Evolutionary conservation across 2,113 vertebrate genomes (phyloP), one percentile per base, ranked within the genome.

Genomic region (Heterotis niloticus): DNA sequence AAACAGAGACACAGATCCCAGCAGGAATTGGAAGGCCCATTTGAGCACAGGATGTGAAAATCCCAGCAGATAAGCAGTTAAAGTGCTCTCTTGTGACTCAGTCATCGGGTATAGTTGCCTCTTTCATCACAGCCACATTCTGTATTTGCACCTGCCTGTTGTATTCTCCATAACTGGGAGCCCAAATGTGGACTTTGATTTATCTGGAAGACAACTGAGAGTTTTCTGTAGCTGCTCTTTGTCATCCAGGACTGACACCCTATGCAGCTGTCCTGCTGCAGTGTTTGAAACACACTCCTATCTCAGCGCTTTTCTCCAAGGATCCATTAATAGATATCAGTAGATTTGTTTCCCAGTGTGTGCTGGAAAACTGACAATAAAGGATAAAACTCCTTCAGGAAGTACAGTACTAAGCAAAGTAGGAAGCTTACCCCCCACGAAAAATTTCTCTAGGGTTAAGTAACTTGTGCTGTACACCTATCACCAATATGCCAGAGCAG

Each of bases 391-490:
- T 11, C 34, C 69, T 54, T 54, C 4, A 72, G 34, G 34, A 44
- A 44, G 7, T 7, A 72, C 54, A n/a, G n/a, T 52, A 23, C 44
- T 54, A 72, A 72, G 23, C 51, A 72, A 72, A n/a, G 23, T 23
- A 52, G 69, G 54, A 54, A 11, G 69, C 69, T 5, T 34, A 23
- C 44, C 24, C 34, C n/a, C 44, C 52, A 52, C 14, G 51, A n/a
- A n/a, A 72, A 72, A 23, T 72, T 12, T 72, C 69, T 54, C 69
- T 20, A 23, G 69, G 23, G 34, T 72, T 17, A 72, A 72, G 52
- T 23, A 51, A 20, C 69, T 23, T 51, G 24, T 14, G 54, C 23
- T 20, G 44, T 52, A 52, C 12, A 51, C 51, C 13, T 7, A 4
- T 44, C 34, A 44, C 34, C 51, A 72, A 72, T 72, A 14, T 72